These are phyloP conservation scores for Epinephelus moara DNA, from an alignment of 2,113 vertebrate genomes.

Conservation along the genomic window DNA sequence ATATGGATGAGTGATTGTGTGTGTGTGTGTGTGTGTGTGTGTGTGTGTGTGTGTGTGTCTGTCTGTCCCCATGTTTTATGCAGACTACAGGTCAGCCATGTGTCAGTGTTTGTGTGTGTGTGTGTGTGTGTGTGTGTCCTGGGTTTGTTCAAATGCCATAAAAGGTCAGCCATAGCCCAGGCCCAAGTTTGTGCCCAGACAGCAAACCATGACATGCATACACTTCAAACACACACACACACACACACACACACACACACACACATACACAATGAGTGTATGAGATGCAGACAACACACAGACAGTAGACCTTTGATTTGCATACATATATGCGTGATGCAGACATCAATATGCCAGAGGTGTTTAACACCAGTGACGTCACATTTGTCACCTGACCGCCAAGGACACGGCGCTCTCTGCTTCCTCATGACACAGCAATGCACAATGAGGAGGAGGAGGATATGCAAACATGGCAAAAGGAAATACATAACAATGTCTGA, in stretches of 20 bases:
- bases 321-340: constrained; percentile 18
- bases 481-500: not conserved
- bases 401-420: constrained; percentile 13
- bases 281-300: not conserved
- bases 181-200: constrained; percentile 38
- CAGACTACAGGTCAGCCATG: constrained; percentile 49
- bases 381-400: constrained; percentile 27
- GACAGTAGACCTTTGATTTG: constrained; percentile 8
- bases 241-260: not conserved
- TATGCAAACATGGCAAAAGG: not conserved
- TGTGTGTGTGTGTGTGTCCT: constrained; percentile 26
- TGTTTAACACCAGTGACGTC: constrained; percentile 9
- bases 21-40: constrained; percentile 3
- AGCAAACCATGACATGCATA: constrained; percentile 32
- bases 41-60: constrained; percentile 17
- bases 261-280: not conserved
- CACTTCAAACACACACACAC: not conserved
- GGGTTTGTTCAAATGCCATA: constrained; percentile 66
- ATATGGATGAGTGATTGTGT: not conserved
- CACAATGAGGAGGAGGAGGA: not conserved
- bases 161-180: constrained; percentile 70
- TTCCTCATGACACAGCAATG: not conserved
- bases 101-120: constrained; percentile 40
- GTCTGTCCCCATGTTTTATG: constrained; percentile 26
- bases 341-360: constrained; percentile 6